These are phyloP conservation scores for Axinella damicornis DNA, from an alignment of 37 sponge, comb jelly and placozoan genomes.

Conservation along the genomic window DNA sequence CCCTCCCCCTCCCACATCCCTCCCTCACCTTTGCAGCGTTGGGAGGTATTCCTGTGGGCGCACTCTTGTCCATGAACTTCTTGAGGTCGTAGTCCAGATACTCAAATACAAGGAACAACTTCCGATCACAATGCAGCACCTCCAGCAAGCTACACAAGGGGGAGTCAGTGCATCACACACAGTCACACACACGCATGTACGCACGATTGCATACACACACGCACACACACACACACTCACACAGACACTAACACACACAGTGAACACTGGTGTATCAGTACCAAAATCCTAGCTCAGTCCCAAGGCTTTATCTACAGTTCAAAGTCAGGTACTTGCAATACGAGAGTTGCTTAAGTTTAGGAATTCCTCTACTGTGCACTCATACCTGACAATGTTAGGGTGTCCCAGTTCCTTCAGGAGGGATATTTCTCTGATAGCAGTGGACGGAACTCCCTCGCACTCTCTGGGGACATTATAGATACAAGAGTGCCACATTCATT, in stretches of 20 bases:
- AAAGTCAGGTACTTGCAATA: too few species aligned
- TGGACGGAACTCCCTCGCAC: constrained; percentile 97
- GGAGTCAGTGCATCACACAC: not conserved
- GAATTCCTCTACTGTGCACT: too few species aligned
- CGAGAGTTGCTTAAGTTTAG: too few species aligned
- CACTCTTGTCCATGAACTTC: constrained; percentile 91
- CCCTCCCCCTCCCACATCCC: not conserved
- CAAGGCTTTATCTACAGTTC: too few species aligned
- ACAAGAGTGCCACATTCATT: not conserved
- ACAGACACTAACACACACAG: too few species aligned
- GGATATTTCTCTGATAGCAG: constrained; percentile 97
- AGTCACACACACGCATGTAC: too few species aligned
- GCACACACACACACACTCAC: too few species aligned
- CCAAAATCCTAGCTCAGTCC: too few species aligned
- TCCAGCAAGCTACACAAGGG: constrained; percentile 72
- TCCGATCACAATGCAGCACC: constrained; percentile 91
- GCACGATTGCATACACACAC: too few species aligned
- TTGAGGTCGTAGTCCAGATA: constrained; percentile 96
- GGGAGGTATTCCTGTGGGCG: constrained; percentile 56
- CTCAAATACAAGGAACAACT: constrained; percentile 97
- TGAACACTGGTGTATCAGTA: too few species aligned
- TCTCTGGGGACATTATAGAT: constrained; percentile 59
- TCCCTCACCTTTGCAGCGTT: constrained; percentile 47
- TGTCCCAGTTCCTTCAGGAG: constrained; percentile 90
- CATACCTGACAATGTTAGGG: constrained; percentile 88